Evolutionary conservation across 1,140 invertebrate genomes (phyloP).

Genomic region (Aleiodes sp.): DNA sequence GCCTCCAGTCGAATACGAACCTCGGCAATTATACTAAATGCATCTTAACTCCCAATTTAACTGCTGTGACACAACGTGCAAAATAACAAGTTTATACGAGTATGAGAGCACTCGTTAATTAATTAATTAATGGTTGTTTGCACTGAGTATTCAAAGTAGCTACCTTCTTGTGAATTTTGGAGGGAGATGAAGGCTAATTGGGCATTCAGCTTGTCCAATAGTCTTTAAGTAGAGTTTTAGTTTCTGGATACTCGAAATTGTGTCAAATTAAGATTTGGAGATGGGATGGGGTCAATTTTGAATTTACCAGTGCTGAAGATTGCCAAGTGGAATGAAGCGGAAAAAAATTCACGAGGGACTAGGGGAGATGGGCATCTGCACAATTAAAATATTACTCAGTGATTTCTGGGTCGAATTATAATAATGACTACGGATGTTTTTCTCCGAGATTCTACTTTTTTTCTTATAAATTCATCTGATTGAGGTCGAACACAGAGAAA

Average conservation of each 20-base stretch:
- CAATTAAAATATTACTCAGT: too few relatives aligned
- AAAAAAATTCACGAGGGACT: too few relatives aligned
- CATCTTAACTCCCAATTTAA: constrained; percentile 31
- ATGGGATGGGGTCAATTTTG: neutral
- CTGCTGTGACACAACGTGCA: constrained; percentile 18
- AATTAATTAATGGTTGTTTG: constrained; percentile 42
- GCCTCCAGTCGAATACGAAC: neutral
- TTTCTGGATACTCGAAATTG: neutral
- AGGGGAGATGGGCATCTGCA: too few relatives aligned
- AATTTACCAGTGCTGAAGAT: too few relatives aligned
- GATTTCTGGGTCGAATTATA: too few relatives aligned
- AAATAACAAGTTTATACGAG: constrained; percentile 28
- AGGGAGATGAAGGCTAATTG: neutral
- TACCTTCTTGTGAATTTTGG: neutral
- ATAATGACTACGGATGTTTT: too few relatives aligned
- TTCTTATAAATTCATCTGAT: too few relatives aligned
- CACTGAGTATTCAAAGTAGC: constrained; percentile 19
- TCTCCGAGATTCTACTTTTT: too few relatives aligned
- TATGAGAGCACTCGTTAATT: constrained; percentile 31
- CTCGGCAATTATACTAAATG: constrained; percentile 42
- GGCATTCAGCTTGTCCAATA: neutral
- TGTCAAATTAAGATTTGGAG: neutral
- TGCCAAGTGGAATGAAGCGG: too few relatives aligned
- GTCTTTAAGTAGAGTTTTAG: neutral
- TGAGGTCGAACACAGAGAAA: too few relatives aligned